Conservation (phyloP, 2,888 invertebrate genomes). For the Drosophila glabriapex region DNA sequence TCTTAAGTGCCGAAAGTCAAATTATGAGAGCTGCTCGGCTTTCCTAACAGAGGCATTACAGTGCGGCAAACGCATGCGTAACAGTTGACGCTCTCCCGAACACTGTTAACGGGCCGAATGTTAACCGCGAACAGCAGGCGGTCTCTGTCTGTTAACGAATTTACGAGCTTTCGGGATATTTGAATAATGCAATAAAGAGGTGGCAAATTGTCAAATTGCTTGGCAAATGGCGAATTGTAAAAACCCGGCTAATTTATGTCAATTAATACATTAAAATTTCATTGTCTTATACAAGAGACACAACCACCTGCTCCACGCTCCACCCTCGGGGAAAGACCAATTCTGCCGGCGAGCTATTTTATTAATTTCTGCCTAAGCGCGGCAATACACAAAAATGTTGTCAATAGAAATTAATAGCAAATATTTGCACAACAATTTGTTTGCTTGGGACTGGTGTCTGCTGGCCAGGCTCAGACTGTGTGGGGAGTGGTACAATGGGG, state of each 20-base stretch:
- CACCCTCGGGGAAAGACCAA: not conserved
- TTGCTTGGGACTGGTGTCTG: slow-evolving; percentile 38
- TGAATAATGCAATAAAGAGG: slow-evolving; percentile 53
- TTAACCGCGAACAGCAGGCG: slow-evolving; percentile 26
- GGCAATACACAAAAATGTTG: slow-evolving; percentile 49
- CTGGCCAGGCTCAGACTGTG: not conserved
- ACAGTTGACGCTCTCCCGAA: slow-evolving; percentile 30
- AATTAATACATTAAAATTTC: slow-evolving; percentile 72
- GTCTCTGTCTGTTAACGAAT: slow-evolving; percentile 3
- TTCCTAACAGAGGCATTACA: slow-evolving; percentile 35
- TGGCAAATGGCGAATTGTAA: slow-evolving; percentile 37
- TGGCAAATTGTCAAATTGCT: slow-evolving; percentile 66
- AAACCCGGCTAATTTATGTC: slow-evolving; percentile 68
- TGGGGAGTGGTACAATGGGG: not conserved
- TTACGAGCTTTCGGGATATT: slow-evolving; percentile 49
- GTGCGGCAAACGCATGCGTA: slow-evolving; percentile 57
- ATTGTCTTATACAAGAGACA: slow-evolving; percentile 34
- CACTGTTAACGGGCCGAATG: slow-evolving; percentile 52
- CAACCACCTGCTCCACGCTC: not conserved
- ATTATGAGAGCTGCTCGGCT: slow-evolving; percentile 8
- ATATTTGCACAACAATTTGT: slow-evolving; percentile 77
- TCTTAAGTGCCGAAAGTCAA: slow-evolving; percentile 27
- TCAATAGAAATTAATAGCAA: slow-evolving; percentile 77
- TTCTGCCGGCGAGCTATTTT: slow-evolving; percentile 31
- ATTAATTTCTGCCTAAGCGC: slow-evolving; percentile 50